A percentile compares a stretch with the other conserved stretches of the same genome.
phyloP scores from a whole-genome alignment of 2,113 vertebrate species.

The Amblyornis subalaris region DNA sequence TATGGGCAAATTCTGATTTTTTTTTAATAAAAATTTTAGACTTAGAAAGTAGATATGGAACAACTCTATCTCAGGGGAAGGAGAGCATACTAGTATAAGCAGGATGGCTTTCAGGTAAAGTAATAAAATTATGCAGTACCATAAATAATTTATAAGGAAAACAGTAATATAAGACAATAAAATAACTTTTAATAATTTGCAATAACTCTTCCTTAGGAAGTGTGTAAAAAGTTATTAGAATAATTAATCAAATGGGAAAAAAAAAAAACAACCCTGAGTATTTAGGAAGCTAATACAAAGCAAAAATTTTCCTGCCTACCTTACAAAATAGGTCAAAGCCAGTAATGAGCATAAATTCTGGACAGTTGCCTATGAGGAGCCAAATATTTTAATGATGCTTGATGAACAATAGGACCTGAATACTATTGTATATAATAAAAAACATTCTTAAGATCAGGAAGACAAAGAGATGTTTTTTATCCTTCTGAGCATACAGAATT shows the following conservation, averaged over 20 bases:
- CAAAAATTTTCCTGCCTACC: neutral
- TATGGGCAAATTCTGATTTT: neutral
- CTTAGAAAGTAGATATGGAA: neutral
- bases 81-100: neutral
- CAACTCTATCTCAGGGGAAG: neutral
- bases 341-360: neutral
- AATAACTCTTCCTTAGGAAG: neutral
- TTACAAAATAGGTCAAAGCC: neutral
- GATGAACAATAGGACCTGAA: neutral
- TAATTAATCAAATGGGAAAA: neutral
- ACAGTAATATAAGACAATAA: neutral
- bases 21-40: neutral
- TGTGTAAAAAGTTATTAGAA: neutral
- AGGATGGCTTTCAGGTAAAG: neutral
- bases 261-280: rapidly evolving
- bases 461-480: neutral
- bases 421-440: neutral
- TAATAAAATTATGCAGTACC: neutral
- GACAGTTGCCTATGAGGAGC: neutral
- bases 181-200: neutral
- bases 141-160: neutral
- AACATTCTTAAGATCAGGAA: neutral
- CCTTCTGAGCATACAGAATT: neutral
- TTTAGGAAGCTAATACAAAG: neutral
- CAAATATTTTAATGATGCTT: neutral